Evolutionary conservation across 2,113 vertebrate genomes (phyloP).

Genomic region (Baryphthengus martii): DNA sequence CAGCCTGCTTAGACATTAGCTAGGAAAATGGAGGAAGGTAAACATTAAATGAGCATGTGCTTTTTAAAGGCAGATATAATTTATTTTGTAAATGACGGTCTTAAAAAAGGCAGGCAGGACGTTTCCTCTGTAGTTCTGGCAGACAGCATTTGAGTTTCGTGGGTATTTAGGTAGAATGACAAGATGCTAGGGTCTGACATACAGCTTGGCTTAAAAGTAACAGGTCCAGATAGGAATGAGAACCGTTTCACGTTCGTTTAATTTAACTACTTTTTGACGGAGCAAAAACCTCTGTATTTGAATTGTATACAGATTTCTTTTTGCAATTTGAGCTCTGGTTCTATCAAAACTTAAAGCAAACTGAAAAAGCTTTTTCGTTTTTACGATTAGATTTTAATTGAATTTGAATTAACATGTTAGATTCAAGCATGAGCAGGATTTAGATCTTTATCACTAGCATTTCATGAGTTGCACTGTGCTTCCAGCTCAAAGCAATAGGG

Average conservation of each 20-base stretch:
- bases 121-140: background rate
- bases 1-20: background rate
- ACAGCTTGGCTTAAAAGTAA: background rate
- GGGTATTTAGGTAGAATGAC: background rate
- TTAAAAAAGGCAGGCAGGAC: background rate
- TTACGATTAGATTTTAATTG: background rate
- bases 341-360: background rate
- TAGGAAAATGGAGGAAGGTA: background rate
- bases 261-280: background rate
- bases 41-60: background rate
- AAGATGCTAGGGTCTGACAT: background rate
- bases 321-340: background rate
- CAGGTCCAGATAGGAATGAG: background rate
- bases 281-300: fast-evolving
- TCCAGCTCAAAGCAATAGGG: background rate
- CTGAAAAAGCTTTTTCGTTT: background rate
- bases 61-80: background rate
- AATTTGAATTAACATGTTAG: background rate
- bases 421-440: background rate
- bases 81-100: background rate
- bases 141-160: background rate
- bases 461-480: background rate
- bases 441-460: background rate
- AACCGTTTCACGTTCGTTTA: background rate
- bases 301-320: background rate